A percentile compares a stretch with the other conserved stretches of the same genome.
Conservation (phyloP, 2,888 invertebrate species). For the Xanthorhoe designata region DNA sequence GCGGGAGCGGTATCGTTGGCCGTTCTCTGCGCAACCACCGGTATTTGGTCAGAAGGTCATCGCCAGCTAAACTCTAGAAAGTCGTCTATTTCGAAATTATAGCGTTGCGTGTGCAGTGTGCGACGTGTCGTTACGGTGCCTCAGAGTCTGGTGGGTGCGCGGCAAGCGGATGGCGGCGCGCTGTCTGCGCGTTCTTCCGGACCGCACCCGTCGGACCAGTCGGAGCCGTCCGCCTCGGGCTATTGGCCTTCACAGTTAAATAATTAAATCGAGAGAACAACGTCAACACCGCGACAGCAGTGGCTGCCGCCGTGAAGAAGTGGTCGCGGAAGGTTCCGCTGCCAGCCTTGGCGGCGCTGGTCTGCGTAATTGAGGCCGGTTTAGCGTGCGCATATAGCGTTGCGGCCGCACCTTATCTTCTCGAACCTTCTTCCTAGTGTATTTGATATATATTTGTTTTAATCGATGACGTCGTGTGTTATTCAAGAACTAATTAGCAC, state of each 20-base stretch:
- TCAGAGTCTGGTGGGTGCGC: slow-evolving; percentile 76
- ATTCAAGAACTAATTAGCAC: slow-evolving; percentile 42
- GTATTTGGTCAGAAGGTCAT: slow-evolving; percentile 67
- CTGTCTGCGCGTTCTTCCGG: slow-evolving; percentile 82
- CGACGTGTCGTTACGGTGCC: slow-evolving; percentile 82
- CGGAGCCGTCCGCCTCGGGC: slow-evolving; percentile 82
- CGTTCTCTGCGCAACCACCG: slow-evolving; percentile 56
- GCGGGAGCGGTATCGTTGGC: slow-evolving; percentile 53
- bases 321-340: slow-evolving; percentile 79
- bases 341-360: slow-evolving; percentile 83
- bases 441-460: slow-evolving; percentile 56
- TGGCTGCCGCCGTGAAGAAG: slow-evolving; percentile 66
- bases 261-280: slow-evolving; percentile 81
- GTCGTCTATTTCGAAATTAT: slow-evolving; percentile 82
- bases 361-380: slow-evolving; percentile 83
- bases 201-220: slow-evolving; percentile 83
- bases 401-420: slow-evolving; percentile 74
- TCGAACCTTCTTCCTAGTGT: slow-evolving; percentile 67
- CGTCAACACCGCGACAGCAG: slow-evolving; percentile 56
- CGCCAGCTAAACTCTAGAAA: slow-evolving; percentile 78
- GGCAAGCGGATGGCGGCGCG: slow-evolving; percentile 80
- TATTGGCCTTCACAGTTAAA: slow-evolving; percentile 83
- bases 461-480: slow-evolving; percentile 59
- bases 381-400: slow-evolving; percentile 75
- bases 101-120: slow-evolving; percentile 77